Percentiles rank a stretch among this genome's conserved stretches.
Conservation (phyloP, 1,140 invertebrate species). For the Pantala flavescens region DNA sequence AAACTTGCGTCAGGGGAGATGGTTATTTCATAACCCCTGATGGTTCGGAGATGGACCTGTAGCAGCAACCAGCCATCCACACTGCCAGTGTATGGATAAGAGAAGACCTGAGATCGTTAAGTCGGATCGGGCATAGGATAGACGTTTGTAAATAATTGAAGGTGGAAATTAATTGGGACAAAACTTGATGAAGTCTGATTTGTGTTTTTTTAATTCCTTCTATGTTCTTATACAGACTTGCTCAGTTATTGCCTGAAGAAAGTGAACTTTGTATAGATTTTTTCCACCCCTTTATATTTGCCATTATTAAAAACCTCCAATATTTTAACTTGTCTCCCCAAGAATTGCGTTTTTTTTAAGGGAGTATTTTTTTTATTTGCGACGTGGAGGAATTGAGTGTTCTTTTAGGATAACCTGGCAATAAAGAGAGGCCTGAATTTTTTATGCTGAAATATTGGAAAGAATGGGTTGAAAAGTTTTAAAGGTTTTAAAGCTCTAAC, state of each 20-base stretch:
- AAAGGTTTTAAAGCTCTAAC: no score
- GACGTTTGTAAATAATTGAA: neutral
- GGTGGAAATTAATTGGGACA: neutral
- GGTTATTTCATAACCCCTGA: no score
- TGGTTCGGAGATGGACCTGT: neutral
- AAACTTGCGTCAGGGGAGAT: no score
- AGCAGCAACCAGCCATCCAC: neutral
- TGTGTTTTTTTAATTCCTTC: neutral
- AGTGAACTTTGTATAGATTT: neutral
- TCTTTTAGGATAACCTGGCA: neutral
- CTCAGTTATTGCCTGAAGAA: neutral
- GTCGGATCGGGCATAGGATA: slow-evolving; percentile 3
- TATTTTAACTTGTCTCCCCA: neutral
- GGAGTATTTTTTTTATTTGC: no score
- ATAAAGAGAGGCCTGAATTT: neutral
- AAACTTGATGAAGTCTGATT: neutral
- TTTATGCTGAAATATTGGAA: neutral
- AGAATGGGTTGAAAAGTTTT: no score
- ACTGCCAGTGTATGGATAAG: slow-evolving; percentile 8
- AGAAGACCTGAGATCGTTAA: slow-evolving; percentile 1
- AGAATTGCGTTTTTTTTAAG: neutral
- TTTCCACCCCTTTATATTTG: neutral
- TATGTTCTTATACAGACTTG: neutral
- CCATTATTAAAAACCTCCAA: neutral
- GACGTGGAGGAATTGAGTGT: neutral